phyloP scores from a whole-genome alignment of 1,140 invertebrate genomes.

The Papilio polyxenes region DNA sequence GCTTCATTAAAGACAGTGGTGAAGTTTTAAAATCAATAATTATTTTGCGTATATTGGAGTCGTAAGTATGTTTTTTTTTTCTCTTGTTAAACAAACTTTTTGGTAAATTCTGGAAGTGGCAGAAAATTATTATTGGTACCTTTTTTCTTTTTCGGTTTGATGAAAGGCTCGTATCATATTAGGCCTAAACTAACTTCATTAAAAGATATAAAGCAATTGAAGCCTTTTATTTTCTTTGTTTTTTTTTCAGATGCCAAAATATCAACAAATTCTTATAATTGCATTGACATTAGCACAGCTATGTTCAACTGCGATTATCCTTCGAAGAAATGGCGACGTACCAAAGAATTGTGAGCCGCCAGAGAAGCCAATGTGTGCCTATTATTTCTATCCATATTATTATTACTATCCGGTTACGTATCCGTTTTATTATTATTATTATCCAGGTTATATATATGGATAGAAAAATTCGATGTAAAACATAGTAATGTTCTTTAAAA shows the following conservation, averaged over 20 bases:
- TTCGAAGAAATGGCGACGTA: constrained; percentile 10
- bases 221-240: background rate
- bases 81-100: background rate
- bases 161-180: background rate
- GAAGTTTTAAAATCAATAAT: background rate
- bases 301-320: background rate
- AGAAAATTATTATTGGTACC: no score
- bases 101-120: no score
- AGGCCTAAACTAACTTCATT: background rate
- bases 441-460: constrained; percentile 44
- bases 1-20: background rate
- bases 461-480: constrained; percentile 11
- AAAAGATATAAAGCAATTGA: background rate
- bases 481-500: background rate
- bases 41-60: background rate
- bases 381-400: constrained; percentile 43
- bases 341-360: constrained; percentile 13
- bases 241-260: constrained; percentile 1
- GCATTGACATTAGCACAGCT: background rate
- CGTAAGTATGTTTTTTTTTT: background rate
- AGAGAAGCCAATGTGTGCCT: background rate
- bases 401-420: constrained; percentile 40
- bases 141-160: no score
- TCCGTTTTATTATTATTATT: constrained; percentile 39
- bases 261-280: background rate